Percentiles rank a stretch among this genome's conserved stretches.
Evolutionary conservation across 2,113 vertebrate species (phyloP).

Genomic region (human): DNA sequence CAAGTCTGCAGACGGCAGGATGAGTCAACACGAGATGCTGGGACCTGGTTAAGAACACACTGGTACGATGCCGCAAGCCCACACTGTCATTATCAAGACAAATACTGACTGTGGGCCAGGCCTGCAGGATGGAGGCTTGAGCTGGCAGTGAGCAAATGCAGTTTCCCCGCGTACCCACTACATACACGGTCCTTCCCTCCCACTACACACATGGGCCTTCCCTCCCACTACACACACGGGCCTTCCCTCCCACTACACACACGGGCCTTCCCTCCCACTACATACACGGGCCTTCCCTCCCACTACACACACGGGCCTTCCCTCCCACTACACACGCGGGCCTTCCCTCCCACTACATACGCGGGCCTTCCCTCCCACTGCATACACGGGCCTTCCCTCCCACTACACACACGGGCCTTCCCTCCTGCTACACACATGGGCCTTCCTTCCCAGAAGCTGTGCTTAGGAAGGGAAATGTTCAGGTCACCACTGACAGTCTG

Average conservation of each 20-base stretch:
- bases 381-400: background rate
- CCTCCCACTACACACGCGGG: no score
- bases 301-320: no score
- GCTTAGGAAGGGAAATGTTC: background rate
- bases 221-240: no score
- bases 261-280: fast-evolving
- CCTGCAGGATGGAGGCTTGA: background rate
- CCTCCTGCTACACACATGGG: fast-evolving
- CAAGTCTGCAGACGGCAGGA: conserved; percentile 62
- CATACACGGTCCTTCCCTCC: background rate
- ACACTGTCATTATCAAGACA: conserved; percentile 55
- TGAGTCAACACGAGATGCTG: conserved; percentile 61
- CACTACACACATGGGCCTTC: fast-evolving
- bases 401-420: background rate
- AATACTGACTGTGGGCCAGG: conserved; percentile 55
- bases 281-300: no score
- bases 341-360: no score
- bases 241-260: fast-evolving
- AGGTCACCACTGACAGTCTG: background rate
- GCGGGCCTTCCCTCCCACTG: background rate
- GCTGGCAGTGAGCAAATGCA: background rate
- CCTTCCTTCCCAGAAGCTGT: background rate
- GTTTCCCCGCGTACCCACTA: background rate
- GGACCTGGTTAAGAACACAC: conserved; percentile 6
- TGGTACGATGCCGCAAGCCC: conserved; percentile 24